These are phyloP conservation scores for Holacanthus passer DNA, from an alignment of 2,113 vertebrate species.

Conservation along the genomic window DNA sequence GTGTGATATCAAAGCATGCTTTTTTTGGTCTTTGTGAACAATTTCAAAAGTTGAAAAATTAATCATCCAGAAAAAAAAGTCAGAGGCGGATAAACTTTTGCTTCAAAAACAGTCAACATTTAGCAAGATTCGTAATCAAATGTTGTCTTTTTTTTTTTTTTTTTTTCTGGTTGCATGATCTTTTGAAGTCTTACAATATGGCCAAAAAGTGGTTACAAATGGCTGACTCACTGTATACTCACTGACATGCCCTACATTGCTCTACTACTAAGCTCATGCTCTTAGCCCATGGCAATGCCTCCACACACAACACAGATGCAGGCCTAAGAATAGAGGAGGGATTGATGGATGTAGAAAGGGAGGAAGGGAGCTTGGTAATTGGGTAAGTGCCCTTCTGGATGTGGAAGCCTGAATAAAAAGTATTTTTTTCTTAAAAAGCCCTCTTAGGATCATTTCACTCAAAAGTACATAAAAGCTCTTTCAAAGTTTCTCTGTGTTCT, in stretches of 20 bases:
- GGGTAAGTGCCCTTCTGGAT: conserved; percentile 82
- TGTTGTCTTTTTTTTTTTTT: conserved; percentile 26
- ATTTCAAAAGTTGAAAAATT: conserved; percentile 39
- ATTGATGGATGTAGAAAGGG: conserved; percentile 72
- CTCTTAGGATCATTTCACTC: conserved; percentile 82
- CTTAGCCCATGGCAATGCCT: conserved; percentile 72
- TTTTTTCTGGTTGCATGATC: conserved; percentile 32
- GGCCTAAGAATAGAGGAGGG: conserved; percentile 81
- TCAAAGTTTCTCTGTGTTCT: conserved; percentile 76
- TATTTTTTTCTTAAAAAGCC: conserved; percentile 72
- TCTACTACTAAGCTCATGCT: conserved; percentile 74
- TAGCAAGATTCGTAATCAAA: conserved; percentile 49
- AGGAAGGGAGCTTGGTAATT: conserved; percentile 76
- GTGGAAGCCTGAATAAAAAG: conserved; percentile 71
- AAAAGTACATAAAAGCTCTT: conserved; percentile 86
- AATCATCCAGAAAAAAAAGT: conserved; percentile 30
- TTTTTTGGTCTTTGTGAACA: conserved; percentile 19
- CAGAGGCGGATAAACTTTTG: neutral
- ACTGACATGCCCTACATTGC: conserved; percentile 74
- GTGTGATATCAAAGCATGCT: conserved; percentile 37
- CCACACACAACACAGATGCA: conserved; percentile 68
- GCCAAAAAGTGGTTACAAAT: conserved; percentile 66
- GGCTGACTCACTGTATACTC: conserved; percentile 72
- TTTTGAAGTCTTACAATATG: conserved; percentile 63
- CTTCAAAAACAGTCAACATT: conserved; percentile 53